phyloP scores from a whole-genome alignment of 2,113 vertebrate genomes.

The Cinclus cinclus region DNA sequence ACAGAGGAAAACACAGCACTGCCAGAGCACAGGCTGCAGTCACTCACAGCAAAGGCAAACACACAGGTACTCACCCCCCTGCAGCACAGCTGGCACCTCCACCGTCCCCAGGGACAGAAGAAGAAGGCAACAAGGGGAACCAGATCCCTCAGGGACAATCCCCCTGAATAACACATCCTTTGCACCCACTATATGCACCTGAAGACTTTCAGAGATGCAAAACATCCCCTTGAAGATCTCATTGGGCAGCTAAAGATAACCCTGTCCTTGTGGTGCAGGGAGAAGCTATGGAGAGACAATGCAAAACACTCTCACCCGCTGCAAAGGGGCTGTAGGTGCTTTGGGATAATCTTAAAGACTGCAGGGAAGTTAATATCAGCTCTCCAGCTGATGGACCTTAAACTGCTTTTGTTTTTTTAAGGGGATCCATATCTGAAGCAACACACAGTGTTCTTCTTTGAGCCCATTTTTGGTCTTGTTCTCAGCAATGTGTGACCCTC shows the following conservation, averaged over 20 bases:
- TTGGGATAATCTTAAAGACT: not conserved
- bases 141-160: not conserved
- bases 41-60: rapidly evolving
- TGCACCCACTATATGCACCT: not conserved
- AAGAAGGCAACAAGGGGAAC: not conserved
- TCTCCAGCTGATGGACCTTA: not conserved
- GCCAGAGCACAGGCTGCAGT: rapidly evolving
- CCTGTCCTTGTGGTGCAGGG: not conserved
- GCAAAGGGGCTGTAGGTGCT: not conserved
- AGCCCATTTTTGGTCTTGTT: not conserved
- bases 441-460: not conserved
- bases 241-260: not conserved
- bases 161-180: not conserved
- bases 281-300: not conserved
- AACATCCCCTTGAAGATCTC: not conserved
- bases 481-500: not conserved
- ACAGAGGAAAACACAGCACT: not conserved
- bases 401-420: not conserved
- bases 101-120: not conserved
- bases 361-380: not conserved
- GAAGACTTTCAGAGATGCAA: not conserved
- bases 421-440: not conserved
- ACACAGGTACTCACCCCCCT: not conserved
- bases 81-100: not conserved
- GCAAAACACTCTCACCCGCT: rapidly evolving